Evolutionary conservation across 2,113 vertebrate genomes (phyloP).

Genomic region (Dipodomys ordii): DNA sequence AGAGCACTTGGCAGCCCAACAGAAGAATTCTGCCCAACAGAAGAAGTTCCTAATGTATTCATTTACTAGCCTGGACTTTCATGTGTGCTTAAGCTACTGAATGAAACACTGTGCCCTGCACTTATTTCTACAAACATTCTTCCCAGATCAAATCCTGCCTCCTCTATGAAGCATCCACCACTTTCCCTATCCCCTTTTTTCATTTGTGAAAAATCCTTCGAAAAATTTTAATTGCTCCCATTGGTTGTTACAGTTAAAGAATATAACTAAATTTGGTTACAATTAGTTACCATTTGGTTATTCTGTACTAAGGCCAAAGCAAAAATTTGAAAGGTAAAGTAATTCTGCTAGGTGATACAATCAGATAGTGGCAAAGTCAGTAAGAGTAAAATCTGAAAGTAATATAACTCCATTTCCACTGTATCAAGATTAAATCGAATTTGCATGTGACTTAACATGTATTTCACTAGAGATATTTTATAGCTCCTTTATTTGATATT

Average conservation of each 20-base stretch:
- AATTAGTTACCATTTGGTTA: neutral
- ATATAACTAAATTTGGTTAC: neutral
- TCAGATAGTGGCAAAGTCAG: neutral
- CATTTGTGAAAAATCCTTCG: neutral
- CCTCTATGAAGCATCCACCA: neutral
- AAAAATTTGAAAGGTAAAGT: neutral
- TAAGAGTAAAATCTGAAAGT: neutral
- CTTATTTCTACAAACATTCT: neutral
- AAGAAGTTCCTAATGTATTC: no score
- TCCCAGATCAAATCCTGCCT: neutral
- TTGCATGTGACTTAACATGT: neutral
- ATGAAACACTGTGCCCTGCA: neutral
- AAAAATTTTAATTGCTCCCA: neutral
- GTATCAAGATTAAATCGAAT: neutral
- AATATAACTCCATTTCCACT: neutral
- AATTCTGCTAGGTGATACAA: neutral
- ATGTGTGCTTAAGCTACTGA: neutral
- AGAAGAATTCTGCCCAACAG: neutral
- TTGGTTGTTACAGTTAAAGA: neutral
- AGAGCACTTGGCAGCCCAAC: neutral
- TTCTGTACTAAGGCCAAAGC: neutral
- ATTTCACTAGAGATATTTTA: neutral
- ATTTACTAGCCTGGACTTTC: neutral
- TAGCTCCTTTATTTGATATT: neutral
- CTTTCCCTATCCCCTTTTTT: neutral